Base-by-base conservation (phyloP, 2,113 vertebrate genomes). In the Eurystomus gularis region DNA sequence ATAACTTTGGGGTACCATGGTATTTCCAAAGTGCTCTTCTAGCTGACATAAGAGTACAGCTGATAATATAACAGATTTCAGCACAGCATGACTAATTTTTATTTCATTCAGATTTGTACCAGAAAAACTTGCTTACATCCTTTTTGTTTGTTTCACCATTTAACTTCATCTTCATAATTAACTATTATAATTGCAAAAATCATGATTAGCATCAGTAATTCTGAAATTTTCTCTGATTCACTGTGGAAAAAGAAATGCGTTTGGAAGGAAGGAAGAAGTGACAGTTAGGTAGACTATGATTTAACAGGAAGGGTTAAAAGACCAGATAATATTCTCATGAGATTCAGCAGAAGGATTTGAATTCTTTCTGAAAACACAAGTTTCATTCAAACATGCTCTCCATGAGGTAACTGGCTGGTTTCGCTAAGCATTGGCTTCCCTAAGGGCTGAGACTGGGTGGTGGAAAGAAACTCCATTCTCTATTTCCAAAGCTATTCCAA, bases 141-240 rank as follows among this genome's bases (percentile, higher is more conserved):
- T 46, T 4, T 57, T 40, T 24, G 3, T 11, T 57, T 75, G 11
- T 46, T 82, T 84, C 33, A 68, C 82, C 3, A 33, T 66, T 62
- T 78, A 37, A 13, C 11, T 60, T 90, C 72, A 40, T 37, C 26
- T 89, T 86, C 37, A 6, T 5, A 65, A 65, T 54, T 76, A 84
- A 49, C 11, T 72, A n/a, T 48, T 61, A 10, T 13, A 78, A 40
- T 25, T 88, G 28, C 52, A 73, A 86, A 91, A 64, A 42, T 16
- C 2, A 37, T 35, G 0, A 51, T 71, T 79, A 76, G 3, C 5
- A 42, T 44, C 17, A 48, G 29, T 44, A 65, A 90, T 68, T 82
- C 33, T 76, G 48, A 93, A 69, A 33, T 80, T 68, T 80, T 75
- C 9, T 91, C 60, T 28, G 15, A 79, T 58, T 93, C 29, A n/a